A percentile compares a stretch with the other conserved stretches of the same genome.
Evolutionary conservation across 2,113 vertebrate species (phyloP).

Genomic region (Piprites chloris): DNA sequence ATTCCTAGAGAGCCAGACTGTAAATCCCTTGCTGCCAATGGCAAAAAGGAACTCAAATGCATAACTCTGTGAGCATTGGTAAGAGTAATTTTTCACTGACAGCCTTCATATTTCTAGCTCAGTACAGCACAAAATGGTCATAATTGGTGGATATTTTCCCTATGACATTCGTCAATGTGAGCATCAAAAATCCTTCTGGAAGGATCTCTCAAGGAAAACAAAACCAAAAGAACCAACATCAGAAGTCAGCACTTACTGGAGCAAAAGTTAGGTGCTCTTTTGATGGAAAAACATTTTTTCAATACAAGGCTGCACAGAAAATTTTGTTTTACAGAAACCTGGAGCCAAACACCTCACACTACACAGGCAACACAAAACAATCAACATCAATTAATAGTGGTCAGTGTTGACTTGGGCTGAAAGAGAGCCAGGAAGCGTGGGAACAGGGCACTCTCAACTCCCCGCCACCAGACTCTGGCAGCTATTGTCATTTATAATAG

Average conservation of each 20-base stretch:
- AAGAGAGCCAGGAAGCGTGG: neutral
- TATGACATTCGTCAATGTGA: neutral
- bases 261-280: neutral
- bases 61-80: neutral
- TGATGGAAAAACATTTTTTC: neutral
- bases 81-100: neutral
- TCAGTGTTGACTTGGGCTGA: neutral
- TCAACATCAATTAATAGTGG: neutral
- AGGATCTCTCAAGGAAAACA: neutral
- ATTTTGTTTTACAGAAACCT: neutral
- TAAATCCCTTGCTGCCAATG: neutral
- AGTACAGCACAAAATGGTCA: neutral
- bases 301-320: neutral
- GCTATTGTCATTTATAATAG: neutral
- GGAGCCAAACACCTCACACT: neutral
- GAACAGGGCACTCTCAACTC: neutral
- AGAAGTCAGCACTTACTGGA: neutral
- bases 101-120: neutral
- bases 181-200: neutral
- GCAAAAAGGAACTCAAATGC: neutral
- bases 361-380: neutral
- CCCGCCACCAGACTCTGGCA: neutral
- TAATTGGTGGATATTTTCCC: neutral
- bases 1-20: neutral
- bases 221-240: neutral